Conservation (phyloP, 2,797 vertebrate genomes). For the Phataginus tricuspis region DNA sequence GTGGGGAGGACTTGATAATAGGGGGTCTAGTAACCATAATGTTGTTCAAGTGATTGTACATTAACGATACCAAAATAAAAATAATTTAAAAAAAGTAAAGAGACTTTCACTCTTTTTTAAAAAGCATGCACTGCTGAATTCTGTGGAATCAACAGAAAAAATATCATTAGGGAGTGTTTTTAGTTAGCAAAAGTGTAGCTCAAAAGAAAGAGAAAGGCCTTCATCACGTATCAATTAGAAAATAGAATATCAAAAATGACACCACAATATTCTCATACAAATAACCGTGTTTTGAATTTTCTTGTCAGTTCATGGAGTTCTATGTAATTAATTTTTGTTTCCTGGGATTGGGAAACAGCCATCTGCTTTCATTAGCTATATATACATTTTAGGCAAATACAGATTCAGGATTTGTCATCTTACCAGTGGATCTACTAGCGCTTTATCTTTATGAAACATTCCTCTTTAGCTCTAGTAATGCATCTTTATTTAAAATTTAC, state of each 20-base stretch:
- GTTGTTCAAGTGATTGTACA: too few species aligned
- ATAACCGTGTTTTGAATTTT: background rate
- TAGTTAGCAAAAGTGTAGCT: background rate
- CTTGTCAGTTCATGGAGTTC: background rate
- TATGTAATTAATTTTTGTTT: background rate
- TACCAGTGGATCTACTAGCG: background rate
- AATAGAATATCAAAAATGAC: background rate
- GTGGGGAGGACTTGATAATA: too few species aligned
- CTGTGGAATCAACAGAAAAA: too few species aligned
- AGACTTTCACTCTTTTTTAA: too few species aligned
- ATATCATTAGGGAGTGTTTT: too few species aligned
- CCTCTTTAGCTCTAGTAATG: background rate
- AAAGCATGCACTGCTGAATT: too few species aligned
- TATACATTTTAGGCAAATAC: background rate
- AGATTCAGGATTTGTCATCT: background rate
- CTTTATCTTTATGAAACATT: background rate
- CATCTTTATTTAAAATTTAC: background rate
- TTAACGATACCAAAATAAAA: too few species aligned
- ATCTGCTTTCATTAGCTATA: background rate
- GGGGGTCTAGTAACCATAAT: too few species aligned
- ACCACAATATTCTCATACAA: background rate
- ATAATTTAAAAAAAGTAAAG: too few species aligned
- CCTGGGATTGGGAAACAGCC: background rate
- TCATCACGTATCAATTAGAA: background rate
- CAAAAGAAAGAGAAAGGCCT: background rate